Percentiles rank a stretch among this genome's conserved stretches.
phyloP scores from a whole-genome alignment of 1,140 invertebrate species.

The Drosophila melanica region DNA sequence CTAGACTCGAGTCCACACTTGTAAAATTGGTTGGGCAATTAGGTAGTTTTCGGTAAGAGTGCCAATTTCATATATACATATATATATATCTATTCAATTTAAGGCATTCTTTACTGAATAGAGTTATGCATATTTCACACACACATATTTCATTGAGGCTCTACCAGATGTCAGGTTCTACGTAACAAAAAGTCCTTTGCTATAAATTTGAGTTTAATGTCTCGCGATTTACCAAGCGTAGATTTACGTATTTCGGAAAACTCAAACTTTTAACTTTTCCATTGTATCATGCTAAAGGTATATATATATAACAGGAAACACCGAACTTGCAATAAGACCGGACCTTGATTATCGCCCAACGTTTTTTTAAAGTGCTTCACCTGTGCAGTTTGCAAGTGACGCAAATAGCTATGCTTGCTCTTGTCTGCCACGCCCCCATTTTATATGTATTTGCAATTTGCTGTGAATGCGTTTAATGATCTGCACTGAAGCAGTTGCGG shows the following conservation, averaged over 20 bases:
- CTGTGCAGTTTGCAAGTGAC: neutral
- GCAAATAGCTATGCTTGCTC: neutral
- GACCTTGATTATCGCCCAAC: conserved; percentile 8
- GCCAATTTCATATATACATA: too few species aligned
- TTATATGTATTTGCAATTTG: conserved; percentile 27
- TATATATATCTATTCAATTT: too few species aligned
- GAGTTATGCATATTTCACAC: too few species aligned
- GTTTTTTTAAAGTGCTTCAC: conserved; percentile 9
- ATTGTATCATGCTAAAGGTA: too few species aligned
- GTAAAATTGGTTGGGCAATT: neutral
- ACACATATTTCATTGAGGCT: too few species aligned
- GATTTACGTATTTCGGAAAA: too few species aligned
- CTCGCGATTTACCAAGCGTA: too few species aligned
- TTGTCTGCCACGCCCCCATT: conserved; percentile 19
- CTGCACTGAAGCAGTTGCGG: conserved; percentile 47
- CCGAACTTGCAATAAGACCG: conserved; percentile 1
- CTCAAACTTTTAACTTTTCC: too few species aligned
- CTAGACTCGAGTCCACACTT: conserved; percentile 1
- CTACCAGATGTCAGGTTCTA: too few species aligned
- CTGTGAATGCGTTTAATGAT: conserved; percentile 71
- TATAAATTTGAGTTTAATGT: too few species aligned
- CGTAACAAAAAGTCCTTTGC: too few species aligned
- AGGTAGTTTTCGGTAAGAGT: conserved; percentile 9
- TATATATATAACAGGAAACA: conserved; percentile 59
- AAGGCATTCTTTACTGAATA: too few species aligned